These are phyloP conservation scores for Hapalemur alaotrensis DNA, from an alignment of 2,797 vertebrate species.

Conservation along the genomic window DNA sequence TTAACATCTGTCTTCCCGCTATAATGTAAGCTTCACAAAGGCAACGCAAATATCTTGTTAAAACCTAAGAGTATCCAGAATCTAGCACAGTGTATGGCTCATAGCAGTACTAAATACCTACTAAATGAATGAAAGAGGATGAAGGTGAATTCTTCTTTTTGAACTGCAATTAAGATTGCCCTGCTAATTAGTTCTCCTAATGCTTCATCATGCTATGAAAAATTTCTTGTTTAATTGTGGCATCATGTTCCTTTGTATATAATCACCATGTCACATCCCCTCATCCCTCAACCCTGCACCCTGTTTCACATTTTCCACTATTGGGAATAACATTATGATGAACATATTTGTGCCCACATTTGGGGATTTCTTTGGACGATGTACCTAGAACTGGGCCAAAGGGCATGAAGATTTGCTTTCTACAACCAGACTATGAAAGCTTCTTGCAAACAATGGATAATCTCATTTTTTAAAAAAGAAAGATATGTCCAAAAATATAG, in stretches of 20 bases:
- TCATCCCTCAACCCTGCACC: too few relatives aligned
- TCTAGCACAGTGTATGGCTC: too few relatives aligned
- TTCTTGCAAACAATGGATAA: neutral
- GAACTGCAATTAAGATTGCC: neutral
- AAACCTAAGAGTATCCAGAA: neutral
- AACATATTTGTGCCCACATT: neutral
- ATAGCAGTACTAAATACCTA: neutral
- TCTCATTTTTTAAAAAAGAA: neutral
- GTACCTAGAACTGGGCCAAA: neutral
- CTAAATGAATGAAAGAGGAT: neutral
- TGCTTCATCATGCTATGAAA: neutral
- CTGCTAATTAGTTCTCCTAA: neutral
- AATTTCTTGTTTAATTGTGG: neutral
- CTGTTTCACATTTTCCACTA: neutral
- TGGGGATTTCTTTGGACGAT: neutral
- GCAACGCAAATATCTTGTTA: neutral
- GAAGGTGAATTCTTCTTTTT: neutral
- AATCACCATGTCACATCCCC: neutral
- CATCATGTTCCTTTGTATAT: neutral
- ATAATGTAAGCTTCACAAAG: neutral
- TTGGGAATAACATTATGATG: neutral
- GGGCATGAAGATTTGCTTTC: neutral
- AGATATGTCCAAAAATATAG: neutral
- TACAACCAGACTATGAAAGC: neutral
- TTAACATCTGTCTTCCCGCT: neutral